phyloP scores from a whole-genome alignment of 2,113 vertebrate species.

The Pygoscelis adeliae region DNA sequence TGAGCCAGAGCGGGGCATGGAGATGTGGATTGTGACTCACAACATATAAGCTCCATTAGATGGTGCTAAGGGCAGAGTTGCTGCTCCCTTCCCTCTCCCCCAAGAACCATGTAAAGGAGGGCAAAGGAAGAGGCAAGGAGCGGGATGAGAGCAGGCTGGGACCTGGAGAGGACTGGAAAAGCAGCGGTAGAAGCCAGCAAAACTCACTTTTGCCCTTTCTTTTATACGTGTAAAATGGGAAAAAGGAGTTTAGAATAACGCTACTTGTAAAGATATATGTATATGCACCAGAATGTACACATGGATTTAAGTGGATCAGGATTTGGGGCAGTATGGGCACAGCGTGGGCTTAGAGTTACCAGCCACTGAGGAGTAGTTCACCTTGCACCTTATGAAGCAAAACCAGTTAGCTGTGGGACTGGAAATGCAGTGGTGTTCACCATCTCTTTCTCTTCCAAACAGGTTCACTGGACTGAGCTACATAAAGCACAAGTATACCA shows the following conservation, averaged over 20 bases:
- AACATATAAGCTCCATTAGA: background rate
- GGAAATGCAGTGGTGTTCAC: background rate
- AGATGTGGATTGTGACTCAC: background rate
- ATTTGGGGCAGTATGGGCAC: background rate
- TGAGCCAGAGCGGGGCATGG: rapidly evolving
- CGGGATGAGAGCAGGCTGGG: background rate
- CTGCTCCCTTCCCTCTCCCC: background rate
- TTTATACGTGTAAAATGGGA: rapidly evolving
- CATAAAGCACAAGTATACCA: background rate
- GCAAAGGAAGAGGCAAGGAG: background rate
- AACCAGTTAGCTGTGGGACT: background rate
- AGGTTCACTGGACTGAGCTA: background rate
- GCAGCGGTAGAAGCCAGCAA: background rate
- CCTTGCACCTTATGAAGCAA: background rate
- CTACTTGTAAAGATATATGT: background rate
- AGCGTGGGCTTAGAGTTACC: background rate
- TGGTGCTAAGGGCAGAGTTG: background rate
- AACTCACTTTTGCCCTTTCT: background rate
- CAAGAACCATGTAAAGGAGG: background rate
- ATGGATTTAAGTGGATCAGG: background rate
- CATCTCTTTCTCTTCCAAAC: background rate
- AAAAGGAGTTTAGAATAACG: background rate
- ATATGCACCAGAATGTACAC: background rate
- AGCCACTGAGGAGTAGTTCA: background rate
- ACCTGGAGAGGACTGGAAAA: background rate